Evolutionary conservation across 2,888 invertebrate species (phyloP).

Genomic region (Ennomos fuscantarius): DNA sequence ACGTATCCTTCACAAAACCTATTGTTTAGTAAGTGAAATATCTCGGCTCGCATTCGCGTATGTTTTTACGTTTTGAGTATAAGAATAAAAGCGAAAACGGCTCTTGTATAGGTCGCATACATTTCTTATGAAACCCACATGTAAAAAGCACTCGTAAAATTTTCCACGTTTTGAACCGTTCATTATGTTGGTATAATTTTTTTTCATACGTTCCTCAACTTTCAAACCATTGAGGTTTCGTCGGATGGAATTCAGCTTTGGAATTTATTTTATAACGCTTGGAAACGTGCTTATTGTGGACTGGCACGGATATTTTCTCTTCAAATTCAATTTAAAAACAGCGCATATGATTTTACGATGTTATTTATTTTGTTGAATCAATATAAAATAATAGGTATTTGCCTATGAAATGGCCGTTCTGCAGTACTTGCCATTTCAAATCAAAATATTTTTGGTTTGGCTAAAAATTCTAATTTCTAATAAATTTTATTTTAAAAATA

Average conservation of each 20-base stretch:
- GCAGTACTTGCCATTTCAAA: no score
- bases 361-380: no score
- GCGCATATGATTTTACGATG: no score
- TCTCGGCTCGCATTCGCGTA: constrained; percentile 16
- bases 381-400: no score
- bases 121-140: constrained; percentile 23
- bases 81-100: constrained; percentile 30
- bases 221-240: constrained; percentile 46
- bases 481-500: no score
- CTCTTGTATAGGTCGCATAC: constrained; percentile 27
- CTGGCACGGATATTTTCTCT: constrained; percentile 2
- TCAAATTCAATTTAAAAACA: neutral
- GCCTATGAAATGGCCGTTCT: no score
- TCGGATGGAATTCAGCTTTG: constrained; percentile 41
- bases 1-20: constrained; percentile 1
- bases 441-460: no score
- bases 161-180: constrained; percentile 38
- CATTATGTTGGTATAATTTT: constrained; percentile 31
- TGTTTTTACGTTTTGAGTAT: constrained; percentile 26
- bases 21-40: constrained; percentile 9
- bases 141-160: constrained; percentile 46
- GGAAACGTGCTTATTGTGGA: constrained; percentile 17
- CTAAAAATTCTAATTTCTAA: no score
- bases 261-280: constrained; percentile 33
- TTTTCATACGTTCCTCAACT: constrained; percentile 42